Evolutionary conservation across 2,797 vertebrate species (phyloP), one percentile per base, ranked within the genome.

Genomic region (Phataginus tetradactyla): DNA sequence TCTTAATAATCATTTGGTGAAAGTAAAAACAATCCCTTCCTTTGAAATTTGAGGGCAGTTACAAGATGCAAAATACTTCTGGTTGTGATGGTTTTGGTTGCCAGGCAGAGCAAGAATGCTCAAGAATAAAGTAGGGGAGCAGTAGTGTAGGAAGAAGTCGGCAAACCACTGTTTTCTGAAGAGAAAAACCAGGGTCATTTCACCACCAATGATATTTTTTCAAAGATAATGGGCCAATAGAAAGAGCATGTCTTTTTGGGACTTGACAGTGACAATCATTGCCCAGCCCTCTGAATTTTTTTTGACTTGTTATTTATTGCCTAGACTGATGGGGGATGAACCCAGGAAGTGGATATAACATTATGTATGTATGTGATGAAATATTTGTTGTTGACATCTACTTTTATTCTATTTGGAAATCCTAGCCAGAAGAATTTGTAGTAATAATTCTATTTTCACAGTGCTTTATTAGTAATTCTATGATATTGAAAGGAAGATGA

Each of bases 391-490:
- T 13, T 83, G 32, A 27, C 25, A 85, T 61, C 1, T 13, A 57
- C 10, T 32, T 9, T 53, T 59, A 45, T 78, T 53, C 32, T 91
- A 45, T n/a, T 72, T 88, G 51, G 7, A 92, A 95, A 81, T 74
- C 15, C 17, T 79, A 72, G 27, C 39, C 15, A 94, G 75, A 1
- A 49, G 14, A 61, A 90, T 78, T 71, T 71, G 8, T 66, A 69
- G 34, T 39, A 91, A 79, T 32, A 80, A 27, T 90, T 95, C 86
- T 45, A 55, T 74, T 57, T 63, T 90, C 53, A 86, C 0, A 42
- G 4, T 61, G 5, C 55, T 83, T 87, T 90, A 95, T 94, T 83
- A 49, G 18, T 72, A 91, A 91, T 86, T 86, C 9, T 69, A 21
- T 86, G 71, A 51, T 49, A 89, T 1, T 29, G 5, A 13, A 91